phyloP scores from a whole-genome alignment of 2,888 invertebrate genomes.

The Rhogogaster chlorosoma region DNA sequence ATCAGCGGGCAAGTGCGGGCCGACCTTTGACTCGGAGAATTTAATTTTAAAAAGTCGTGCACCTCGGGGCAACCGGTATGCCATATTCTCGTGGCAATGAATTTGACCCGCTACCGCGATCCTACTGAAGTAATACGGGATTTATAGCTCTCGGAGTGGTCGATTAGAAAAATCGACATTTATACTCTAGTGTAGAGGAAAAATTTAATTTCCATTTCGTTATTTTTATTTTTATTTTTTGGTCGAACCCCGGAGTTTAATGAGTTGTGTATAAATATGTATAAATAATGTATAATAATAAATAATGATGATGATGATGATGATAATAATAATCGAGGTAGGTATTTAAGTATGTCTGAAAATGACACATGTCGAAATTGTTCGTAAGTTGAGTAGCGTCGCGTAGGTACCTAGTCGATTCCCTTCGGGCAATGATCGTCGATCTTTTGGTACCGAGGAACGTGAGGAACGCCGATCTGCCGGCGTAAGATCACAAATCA shows the following conservation, averaged over 20 bases:
- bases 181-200: not conserved
- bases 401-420: not conserved
- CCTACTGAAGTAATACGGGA: constrained; percentile 59
- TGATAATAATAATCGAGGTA: not conserved
- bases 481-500: constrained; percentile 63
- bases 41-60: constrained; percentile 65
- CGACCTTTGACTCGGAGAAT: constrained; percentile 64
- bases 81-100: constrained; percentile 39
- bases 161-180: constrained; percentile 54
- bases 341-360: not conserved
- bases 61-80: constrained; percentile 59
- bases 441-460: constrained; percentile 48
- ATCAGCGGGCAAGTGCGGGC: constrained; percentile 39
- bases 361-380: not conserved
- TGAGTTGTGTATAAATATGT: too few species aligned
- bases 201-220: not conserved
- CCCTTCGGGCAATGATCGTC: constrained; percentile 38
- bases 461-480: constrained; percentile 43
- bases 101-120: not conserved
- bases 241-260: not conserved
- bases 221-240: too few species aligned
- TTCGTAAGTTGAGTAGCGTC: not conserved
- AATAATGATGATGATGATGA: not conserved
- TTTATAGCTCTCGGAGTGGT: constrained; percentile 61
- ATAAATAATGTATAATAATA: too few species aligned